Evolutionary conservation across 2,113 vertebrate genomes (phyloP), one percentile per base, ranked within the genome.

Genomic region (Cranoglanis bouderius): DNA sequence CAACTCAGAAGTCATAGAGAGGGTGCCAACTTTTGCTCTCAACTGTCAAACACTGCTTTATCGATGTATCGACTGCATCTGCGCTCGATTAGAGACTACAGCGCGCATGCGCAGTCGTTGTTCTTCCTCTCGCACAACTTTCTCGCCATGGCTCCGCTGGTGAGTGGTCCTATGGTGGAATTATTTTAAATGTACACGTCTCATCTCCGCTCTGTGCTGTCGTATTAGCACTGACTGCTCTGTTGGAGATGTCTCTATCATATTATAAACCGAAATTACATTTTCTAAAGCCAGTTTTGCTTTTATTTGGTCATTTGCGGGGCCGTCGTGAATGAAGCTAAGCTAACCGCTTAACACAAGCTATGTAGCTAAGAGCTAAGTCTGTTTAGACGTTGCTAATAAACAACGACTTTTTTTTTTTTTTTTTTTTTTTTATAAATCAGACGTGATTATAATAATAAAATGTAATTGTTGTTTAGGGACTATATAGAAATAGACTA

Each of bases 121-220:
- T 35, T 88, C 95, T 96, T 95, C 95, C 95, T 98, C 96, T 97
- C 94, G 92, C 93, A 91, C 91, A 93, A 92, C 91, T 94, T 91
- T 91, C 94, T 93, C 93, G 95, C 93, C 93, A 98, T 98, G 97
- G 97, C 97, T 88, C 97, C 97, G 0, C 92, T 95, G 94, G 97
- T 98, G 90, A 97, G 97, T 97, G 83, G 38, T 75, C 84, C 61
- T 85, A 86, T 90, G 84, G 74, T 35, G 18, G 35, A 19, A 83
- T 88, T 67, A 10, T 43, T 43, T 10, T 26, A 38, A 67, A 84
- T n/a, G 24, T 5, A 24, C 49, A 13, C 2, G 7, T 14, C 2
- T 70, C 3, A 16, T 70, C 14, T 24, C 14, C 16, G 7, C 6
- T 14, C 3, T 35, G 10, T 19, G 38, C 1, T 32, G 24, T 18